These are phyloP conservation scores for Ataeniobius toweri DNA, from an alignment of 2,797 vertebrate species.

Conservation along the genomic window DNA sequence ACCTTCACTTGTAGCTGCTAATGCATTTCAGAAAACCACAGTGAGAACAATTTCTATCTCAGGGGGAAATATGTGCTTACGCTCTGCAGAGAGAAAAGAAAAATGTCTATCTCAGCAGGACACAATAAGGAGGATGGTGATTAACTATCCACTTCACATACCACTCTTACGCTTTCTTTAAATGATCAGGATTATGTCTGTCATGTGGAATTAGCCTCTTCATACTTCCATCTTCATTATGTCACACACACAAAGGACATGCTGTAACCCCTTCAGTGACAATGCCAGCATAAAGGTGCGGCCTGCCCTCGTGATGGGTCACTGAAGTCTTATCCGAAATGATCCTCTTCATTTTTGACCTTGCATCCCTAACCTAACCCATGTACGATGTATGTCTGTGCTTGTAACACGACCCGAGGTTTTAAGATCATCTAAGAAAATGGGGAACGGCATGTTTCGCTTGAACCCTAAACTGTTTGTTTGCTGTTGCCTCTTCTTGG, in stretches of 20 bases:
- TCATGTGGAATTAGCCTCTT: constrained; percentile 25
- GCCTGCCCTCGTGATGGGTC: constrained; percentile 47
- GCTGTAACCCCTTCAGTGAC: constrained; percentile 14
- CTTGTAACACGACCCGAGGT: constrained; percentile 32
- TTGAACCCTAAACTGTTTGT: constrained; percentile 73
- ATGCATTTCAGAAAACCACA: constrained; percentile 62
- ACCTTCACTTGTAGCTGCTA: constrained; percentile 53
- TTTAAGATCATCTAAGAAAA: constrained; percentile 36
- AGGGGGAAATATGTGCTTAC: constrained; percentile 16
- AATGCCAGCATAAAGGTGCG: not conserved
- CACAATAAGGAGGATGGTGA: constrained; percentile 17
- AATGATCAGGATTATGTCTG: constrained; percentile 28
- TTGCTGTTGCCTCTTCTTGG: constrained; percentile 71
- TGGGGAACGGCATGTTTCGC: constrained; percentile 63
- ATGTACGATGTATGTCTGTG: constrained; percentile 17
- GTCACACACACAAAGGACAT: constrained; percentile 13
- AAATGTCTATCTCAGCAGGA: constrained; percentile 25
- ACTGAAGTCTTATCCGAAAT: constrained; percentile 70
- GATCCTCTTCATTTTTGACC: constrained; percentile 70
- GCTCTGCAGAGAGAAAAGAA: constrained; percentile 31
- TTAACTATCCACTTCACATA: constrained; percentile 16
- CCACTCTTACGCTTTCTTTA: constrained; percentile 18
- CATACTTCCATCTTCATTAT: constrained; percentile 50
- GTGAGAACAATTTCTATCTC: constrained; percentile 45
- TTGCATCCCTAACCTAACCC: constrained; percentile 44